These are phyloP conservation scores for Vanacampus margaritifer DNA, from an alignment of 2,113 vertebrate species.

Conservation along the genomic window DNA sequence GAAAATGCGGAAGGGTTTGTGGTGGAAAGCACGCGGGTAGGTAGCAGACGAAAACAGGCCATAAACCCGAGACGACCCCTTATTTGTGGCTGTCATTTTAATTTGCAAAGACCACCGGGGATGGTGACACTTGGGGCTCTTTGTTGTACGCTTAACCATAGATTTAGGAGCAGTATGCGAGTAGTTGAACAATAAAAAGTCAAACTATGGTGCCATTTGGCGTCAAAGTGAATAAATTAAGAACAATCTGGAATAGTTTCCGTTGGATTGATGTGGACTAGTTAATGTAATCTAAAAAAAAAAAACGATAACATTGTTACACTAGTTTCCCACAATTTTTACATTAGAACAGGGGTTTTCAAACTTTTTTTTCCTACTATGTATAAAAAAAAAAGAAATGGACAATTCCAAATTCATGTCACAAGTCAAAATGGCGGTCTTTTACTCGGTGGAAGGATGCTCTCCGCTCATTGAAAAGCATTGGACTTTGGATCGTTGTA, in stretches of 20 bases:
- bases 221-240: neutral
- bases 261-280: neutral
- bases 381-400: too few relatives aligned
- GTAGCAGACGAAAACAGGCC: conserved; percentile 62
- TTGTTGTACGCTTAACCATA: too few relatives aligned
- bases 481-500: too few relatives aligned
- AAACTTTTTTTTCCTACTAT: too few relatives aligned
- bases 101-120: conserved; percentile 17
- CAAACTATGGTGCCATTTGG: neutral
- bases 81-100: conserved; percentile 4
- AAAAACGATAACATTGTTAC: neutral
- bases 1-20: conserved; percentile 86
- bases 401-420: too few relatives aligned
- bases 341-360: too few relatives aligned
- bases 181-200: too few relatives aligned
- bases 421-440: too few relatives aligned
- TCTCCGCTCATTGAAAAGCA: too few relatives aligned
- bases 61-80: conserved; percentile 20
- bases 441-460: too few relatives aligned
- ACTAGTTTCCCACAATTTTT: neutral
- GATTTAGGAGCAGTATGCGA: neutral
- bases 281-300: neutral
- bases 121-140: neutral
- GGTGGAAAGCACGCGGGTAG: conserved; percentile 72
- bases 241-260: neutral